Base-by-base conservation (phyloP, 64 coral and sea anemone genomes). In the Montipora cactus region DNA sequence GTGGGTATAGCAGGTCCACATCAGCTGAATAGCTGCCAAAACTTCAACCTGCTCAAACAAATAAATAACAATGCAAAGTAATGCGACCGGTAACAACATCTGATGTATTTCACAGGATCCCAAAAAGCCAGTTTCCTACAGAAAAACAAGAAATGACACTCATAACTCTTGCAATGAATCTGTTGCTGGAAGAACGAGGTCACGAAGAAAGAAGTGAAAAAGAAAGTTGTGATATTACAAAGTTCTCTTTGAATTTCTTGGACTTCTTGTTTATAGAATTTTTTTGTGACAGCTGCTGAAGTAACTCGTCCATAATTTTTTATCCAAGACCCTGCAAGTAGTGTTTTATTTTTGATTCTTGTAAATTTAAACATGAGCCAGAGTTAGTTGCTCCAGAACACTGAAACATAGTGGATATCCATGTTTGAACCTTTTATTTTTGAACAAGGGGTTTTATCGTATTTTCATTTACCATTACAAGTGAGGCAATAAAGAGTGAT, bases 161-260 rank as follows among this genome's bases (percentile, higher is more conserved):
- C 90, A 28, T 3, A 58, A 84, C 70, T 7, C 70, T 61, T 81
- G 61, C 10, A 86, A 92, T 81, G 81, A 82, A 47, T 92, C 90
- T 59, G 69, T 92, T 53, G 68, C 90, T 14, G 67, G 72, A 55
- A 50, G 90, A 67, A 92, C 90, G 19, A 83, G 90, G 47, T 92
- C 90, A 5, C 79, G 18, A 23, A 92, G 50, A 81, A 50, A 78
- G 68, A 91, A 81, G 37, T 91, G 78, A 91, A 44, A 77, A 7
- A 46, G 69, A 74, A 37, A 8, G 14, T 15, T 48, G 19, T 0
- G 20, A 37, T 16, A 20, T 58, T 59, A 7, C 44, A 77, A 10
- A 19, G 15, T 49, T 50, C 15, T 78, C 18, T n/a, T 3, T 18
- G 6, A 5, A 6, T 78, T 78, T 71, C 18, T 49, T 7, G 7